A percentile compares a stretch with the other conserved stretches of the same genome.
Evolutionary conservation across 2,888 invertebrate genomes (phyloP).

Genomic region (Synergus japonicus): DNA sequence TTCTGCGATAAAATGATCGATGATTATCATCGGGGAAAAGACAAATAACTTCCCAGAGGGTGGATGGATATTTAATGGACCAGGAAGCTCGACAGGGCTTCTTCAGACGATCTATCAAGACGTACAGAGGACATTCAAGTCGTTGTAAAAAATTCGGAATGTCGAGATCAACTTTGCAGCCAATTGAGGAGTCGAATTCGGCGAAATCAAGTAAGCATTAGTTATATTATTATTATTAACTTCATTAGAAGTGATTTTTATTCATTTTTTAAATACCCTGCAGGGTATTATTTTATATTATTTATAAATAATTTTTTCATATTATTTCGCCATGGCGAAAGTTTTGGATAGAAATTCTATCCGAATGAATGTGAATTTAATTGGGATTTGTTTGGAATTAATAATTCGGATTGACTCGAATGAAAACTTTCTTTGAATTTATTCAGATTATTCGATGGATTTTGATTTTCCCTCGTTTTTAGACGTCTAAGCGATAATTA

Average conservation of each 20-base stretch:
- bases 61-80: constrained; percentile 49
- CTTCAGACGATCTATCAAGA: constrained; percentile 49
- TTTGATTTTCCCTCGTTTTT: no score
- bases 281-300: no score
- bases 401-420: no score
- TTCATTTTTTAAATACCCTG: not conserved
- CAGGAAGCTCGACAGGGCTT: constrained; percentile 50
- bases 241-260: not conserved
- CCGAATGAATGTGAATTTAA: no score
- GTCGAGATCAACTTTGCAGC: constrained; percentile 69
- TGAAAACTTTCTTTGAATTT: no score
- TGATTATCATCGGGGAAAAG: constrained; percentile 5
- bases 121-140: constrained; percentile 54
- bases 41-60: constrained; percentile 10
- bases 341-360: no score
- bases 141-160: constrained; percentile 57
- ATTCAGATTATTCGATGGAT: no score
- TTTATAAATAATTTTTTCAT: no score
- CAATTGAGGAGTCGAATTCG: constrained; percentile 71
- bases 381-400: no score
- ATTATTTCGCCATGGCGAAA: no score
- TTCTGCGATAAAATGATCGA: constrained; percentile 3
- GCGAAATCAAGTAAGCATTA: constrained; percentile 66
- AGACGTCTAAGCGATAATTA: no score
- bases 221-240: not conserved